Conservation (phyloP, 1,140 invertebrate genomes). For the Anadara kagoshimensis region DNA sequence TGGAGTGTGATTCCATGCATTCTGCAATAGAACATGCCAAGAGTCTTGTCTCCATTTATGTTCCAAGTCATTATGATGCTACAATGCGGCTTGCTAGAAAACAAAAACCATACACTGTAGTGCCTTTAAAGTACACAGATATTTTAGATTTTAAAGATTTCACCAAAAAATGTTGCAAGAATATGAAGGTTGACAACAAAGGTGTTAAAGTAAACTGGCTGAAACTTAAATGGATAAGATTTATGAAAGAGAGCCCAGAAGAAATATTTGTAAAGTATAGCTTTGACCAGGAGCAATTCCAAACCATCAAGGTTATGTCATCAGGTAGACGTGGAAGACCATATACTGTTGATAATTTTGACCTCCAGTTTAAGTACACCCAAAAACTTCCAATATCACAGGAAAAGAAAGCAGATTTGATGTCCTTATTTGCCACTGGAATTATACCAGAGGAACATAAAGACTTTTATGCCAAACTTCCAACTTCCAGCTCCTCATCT, state of each 20-base stretch:
- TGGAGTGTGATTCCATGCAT: constrained; percentile 55
- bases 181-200: neutral
- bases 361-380: neutral
- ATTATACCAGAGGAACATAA: neutral
- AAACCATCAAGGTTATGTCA: neutral
- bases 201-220: neutral
- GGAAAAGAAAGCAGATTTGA: neutral
- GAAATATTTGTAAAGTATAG: neutral
- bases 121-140: neutral
- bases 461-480: neutral
- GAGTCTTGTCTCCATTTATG: constrained; percentile 15
- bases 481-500: neutral
- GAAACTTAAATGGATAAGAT: neutral
- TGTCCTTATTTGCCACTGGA: neutral
- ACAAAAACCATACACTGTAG: neutral
- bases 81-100: neutral
- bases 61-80: constrained; percentile 36
- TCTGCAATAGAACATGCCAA: constrained; percentile 55
- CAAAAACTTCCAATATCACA: neutral
- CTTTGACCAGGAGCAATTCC: neutral
- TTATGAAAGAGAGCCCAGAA: neutral
- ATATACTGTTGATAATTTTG: neutral
- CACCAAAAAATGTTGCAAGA: neutral
- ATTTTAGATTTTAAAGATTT: neutral
- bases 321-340: neutral